Conservation (phyloP, 2,113 vertebrate genomes). For the Eira barbara region DNA sequence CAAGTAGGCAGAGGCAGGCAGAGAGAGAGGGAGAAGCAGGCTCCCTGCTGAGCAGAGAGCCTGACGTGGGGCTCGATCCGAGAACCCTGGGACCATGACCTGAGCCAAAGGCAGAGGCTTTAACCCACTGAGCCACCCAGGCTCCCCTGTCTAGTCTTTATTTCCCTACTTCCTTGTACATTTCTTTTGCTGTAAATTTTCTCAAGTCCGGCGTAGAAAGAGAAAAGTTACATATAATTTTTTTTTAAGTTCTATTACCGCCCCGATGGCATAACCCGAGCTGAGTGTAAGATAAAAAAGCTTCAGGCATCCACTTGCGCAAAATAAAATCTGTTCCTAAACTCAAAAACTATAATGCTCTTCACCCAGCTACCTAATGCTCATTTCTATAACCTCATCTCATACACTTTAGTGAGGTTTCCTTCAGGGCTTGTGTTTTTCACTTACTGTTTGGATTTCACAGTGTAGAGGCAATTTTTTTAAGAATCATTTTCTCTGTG, state of each 20-base stretch:
- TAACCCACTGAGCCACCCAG: too few species aligned
- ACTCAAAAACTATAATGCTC: not conserved
- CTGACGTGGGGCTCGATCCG: too few species aligned
- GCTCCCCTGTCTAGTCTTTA: not conserved
- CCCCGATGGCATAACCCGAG: not conserved
- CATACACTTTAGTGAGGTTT: not conserved
- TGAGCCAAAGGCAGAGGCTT: too few species aligned
- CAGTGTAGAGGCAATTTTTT: not conserved
- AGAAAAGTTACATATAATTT: not conserved
- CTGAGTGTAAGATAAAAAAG: not conserved
- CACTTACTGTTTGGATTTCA: not conserved
- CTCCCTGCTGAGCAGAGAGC: too few species aligned
- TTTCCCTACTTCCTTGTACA: not conserved
- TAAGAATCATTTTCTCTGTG: conserved; percentile 2
- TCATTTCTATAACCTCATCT: not conserved
- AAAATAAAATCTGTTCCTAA: conserved; percentile 31
- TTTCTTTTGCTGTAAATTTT: not conserved
- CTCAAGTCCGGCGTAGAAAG: not conserved
- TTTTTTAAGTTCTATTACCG: not conserved
- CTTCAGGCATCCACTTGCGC: not conserved
- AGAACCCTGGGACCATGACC: too few species aligned
- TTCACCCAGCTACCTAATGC: conserved; percentile 31
- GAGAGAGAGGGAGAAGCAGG: too few species aligned
- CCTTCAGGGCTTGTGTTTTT: not conserved
- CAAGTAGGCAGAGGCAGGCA: too few species aligned